Percentiles rank a stretch among this genome's conserved stretches.
phyloP scores from a whole-genome alignment of 30 jellyfish, hydroid and myxozoan genomes.

The Aurelia coerulea region DNA sequence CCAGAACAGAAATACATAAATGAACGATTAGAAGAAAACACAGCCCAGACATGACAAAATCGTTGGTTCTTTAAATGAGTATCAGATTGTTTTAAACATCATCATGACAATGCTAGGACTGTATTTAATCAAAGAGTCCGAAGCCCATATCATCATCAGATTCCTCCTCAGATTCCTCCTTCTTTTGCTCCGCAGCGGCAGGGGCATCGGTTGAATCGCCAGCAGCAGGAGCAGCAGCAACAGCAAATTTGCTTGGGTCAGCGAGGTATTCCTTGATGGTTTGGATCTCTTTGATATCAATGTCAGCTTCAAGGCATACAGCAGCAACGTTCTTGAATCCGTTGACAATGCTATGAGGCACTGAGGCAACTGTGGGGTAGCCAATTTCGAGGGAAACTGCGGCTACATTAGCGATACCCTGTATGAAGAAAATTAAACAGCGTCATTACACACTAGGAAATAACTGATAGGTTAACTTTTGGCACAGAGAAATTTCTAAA shows the following conservation, averaged over 20 bases:
- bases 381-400: conserved; percentile 92
- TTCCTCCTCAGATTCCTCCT: conserved; percentile 76
- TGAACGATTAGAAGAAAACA: too few species aligned
- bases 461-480: too few species aligned
- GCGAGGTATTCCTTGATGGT: conserved; percentile 87
- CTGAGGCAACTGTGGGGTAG: conserved; percentile 99
- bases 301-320: conserved; percentile 93
- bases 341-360: conserved; percentile 90
- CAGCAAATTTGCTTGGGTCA: conserved; percentile 96
- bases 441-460: too few species aligned
- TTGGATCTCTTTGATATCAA: conserved; percentile 83
- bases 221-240: conserved; percentile 91
- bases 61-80: too few species aligned
- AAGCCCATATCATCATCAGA: conserved; percentile 98
- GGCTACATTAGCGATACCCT: conserved; percentile 95
- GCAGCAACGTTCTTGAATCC: conserved; percentile 98
- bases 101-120: too few species aligned
- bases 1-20: too few species aligned
- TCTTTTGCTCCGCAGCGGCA: conserved; percentile 66
- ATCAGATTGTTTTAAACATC: too few species aligned
- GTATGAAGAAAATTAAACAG: not conserved
- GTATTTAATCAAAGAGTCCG: conserved; percentile 83
- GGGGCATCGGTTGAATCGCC: conserved; percentile 60
- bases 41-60: too few species aligned
- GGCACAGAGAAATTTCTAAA: too few species aligned